Evolutionary conservation across 2,888 invertebrate species (phyloP).

Genomic region (Synanthedon myopaeformis): DNA sequence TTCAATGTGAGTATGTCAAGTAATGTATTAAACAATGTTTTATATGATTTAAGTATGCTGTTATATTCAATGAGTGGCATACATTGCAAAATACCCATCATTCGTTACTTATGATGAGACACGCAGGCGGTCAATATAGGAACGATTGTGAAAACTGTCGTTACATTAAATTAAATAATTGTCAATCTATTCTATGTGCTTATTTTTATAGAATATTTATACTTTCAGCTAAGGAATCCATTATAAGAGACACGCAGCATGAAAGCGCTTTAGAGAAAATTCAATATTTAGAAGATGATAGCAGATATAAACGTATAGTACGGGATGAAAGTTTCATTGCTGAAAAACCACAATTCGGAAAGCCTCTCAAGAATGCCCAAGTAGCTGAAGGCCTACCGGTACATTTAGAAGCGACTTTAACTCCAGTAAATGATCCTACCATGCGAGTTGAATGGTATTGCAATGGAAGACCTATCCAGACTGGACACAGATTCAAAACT

Average conservation of each 20-base stretch:
- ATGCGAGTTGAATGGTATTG: constrained; percentile 99
- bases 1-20: constrained; percentile 76
- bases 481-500: constrained; percentile 95
- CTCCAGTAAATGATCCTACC: constrained; percentile 97
- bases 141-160: too few species aligned
- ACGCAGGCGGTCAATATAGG: background rate
- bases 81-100: too few species aligned
- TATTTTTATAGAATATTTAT: background rate
- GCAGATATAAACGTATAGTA: constrained; percentile 77
- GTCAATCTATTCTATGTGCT: too few species aligned
- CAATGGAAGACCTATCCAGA: constrained; percentile 92
- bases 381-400: constrained; percentile 88
- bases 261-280: constrained; percentile 93
- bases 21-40: background rate
- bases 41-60: background rate
- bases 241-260: constrained; percentile 91
- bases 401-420: constrained; percentile 93
- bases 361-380: constrained; percentile 87
- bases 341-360: constrained; percentile 91
- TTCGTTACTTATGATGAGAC: too few species aligned
- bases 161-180: too few species aligned
- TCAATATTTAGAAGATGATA: constrained; percentile 89
- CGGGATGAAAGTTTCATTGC: constrained; percentile 81
- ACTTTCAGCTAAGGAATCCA: constrained; percentile 79
- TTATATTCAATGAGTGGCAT: too few species aligned